Conservation (phyloP, 2,797 vertebrate genomes). For the Furcifer pardalis region DNA sequence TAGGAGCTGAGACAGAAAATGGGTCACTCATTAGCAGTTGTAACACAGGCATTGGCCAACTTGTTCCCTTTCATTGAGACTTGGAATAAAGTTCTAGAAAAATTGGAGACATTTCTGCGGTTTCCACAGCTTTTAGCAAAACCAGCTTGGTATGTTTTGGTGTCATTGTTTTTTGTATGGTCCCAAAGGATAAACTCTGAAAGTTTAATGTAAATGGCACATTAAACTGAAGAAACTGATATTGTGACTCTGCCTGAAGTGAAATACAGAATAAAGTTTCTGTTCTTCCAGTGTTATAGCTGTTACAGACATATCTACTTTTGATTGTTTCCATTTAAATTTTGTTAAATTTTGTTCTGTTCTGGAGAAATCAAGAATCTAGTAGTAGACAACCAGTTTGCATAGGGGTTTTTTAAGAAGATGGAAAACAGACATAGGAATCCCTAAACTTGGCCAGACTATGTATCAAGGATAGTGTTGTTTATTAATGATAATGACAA, state of each 20-base stretch:
- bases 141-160: background rate
- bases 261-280: background rate
- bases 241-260: background rate
- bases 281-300: background rate
- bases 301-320: background rate
- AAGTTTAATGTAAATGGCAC: background rate
- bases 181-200: background rate
- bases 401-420: too few relatives aligned
- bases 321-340: background rate
- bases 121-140: background rate
- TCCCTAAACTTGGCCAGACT: background rate
- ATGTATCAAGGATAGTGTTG: background rate
- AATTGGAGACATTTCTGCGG: slow-evolving; percentile 12
- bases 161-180: background rate
- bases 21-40: background rate
- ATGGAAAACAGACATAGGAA: background rate
- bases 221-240: background rate
- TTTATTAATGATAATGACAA: background rate
- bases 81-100: slow-evolving; percentile 6
- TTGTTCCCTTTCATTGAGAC: background rate
- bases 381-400: too few relatives aligned
- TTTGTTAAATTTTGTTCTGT: background rate
- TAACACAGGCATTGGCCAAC: slow-evolving; percentile 13
- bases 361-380: background rate
- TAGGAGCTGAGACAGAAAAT: background rate